Base-by-base conservation (phyloP, 1,140 invertebrate species). In the Hylaeus volcanicus region DNA sequence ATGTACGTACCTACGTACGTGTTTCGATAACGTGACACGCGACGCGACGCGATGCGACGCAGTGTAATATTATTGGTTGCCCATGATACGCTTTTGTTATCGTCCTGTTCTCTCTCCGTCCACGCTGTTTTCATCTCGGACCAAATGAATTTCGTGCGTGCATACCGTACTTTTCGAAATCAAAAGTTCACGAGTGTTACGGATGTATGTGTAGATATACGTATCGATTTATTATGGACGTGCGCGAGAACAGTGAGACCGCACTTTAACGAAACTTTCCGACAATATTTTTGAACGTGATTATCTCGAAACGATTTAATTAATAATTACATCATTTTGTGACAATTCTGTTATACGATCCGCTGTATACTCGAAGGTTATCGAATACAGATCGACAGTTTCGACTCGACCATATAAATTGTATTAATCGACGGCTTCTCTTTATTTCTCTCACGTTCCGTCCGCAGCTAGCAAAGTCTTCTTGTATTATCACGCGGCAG, bases 21-120 rank as follows among this genome's bases (percentile, higher is more conserved):
- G 63, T 1, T 41, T 41, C 65, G 79, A 80, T 75, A 80, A 75
- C 64, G 73, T 43, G 78, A 80, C 78, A 68, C 71, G 71, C 53
- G 43, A 45, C 43, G 43, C 43, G 43, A 26, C 43, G 78, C 74
- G 71, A 74, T 60, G 70, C 51, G 41, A 74, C 77, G 26, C 55
- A 6, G 26, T 74, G 63, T 75, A 74, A 74, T 74, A 80, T 80
- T 75, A 68, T 64, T 73, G 55, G 41, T 37, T 4, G n/a, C 15
- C 56, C 48, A 15, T 65, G 53, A 79, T 61, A 26, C 41, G 43
- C 43, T 63, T 48, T 61, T 43, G 61, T 79, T 79, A 74, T 58
- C 53, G 51, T 51, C n/a, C 61, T 15, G 26, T 66, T n/a, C 70
- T 53, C 64, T n/a, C 70, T 53, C 64, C 61, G 26, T 41, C 53